These are phyloP conservation scores for Drepanosiphum platanoidis DNA, from an alignment of 2,888 invertebrate species.

Conservation along the genomic window DNA sequence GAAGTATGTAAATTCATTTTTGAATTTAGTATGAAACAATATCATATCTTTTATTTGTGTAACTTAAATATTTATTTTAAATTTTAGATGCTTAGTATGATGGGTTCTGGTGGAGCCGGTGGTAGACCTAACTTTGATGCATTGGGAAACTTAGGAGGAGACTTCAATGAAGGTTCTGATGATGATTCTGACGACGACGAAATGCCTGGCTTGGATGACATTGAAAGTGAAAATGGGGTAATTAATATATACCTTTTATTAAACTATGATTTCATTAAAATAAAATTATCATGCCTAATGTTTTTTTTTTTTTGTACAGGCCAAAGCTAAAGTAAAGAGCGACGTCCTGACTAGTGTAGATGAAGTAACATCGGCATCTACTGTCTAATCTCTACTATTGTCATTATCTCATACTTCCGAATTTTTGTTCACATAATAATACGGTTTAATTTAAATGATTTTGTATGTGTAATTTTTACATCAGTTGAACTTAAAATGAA, in stretches of 20 bases:
- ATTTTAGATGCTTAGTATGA: slow-evolving; percentile 55
- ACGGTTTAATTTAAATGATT: slow-evolving; percentile 59
- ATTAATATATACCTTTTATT: slow-evolving; percentile 9
- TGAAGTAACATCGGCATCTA: slow-evolving; percentile 38
- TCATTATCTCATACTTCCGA: slow-evolving; percentile 62
- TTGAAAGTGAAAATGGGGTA: slow-evolving; percentile 44
- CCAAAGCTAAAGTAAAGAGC: slow-evolving; percentile 43
- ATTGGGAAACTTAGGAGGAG: slow-evolving; percentile 67
- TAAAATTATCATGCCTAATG: not conserved
- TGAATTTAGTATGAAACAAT: not conserved
- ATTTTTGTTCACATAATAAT: slow-evolving; percentile 61
- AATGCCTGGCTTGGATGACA: slow-evolving; percentile 76
- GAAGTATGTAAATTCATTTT: slow-evolving; percentile 58
- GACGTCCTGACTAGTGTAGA: slow-evolving; percentile 27
- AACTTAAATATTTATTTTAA: not conserved
- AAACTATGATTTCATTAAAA: not conserved
- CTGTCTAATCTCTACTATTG: slow-evolving; percentile 40
- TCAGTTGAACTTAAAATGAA: slow-evolving; percentile 32
- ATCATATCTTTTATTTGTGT: not conserved
- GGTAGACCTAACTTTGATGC: not conserved
- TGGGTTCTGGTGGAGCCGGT: slow-evolving; percentile 15
- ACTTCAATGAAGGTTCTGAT: slow-evolving; percentile 74
- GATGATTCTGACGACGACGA: slow-evolving; percentile 84
- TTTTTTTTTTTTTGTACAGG: slow-evolving; percentile 15
- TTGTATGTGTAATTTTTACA: slow-evolving; percentile 57